Percentiles rank a stretch among this genome's conserved stretches.
These are phyloP conservation scores for Ditylenchus dipsaci DNA, from an alignment of 1,140 invertebrate genomes.

Conservation along the genomic window DNA sequence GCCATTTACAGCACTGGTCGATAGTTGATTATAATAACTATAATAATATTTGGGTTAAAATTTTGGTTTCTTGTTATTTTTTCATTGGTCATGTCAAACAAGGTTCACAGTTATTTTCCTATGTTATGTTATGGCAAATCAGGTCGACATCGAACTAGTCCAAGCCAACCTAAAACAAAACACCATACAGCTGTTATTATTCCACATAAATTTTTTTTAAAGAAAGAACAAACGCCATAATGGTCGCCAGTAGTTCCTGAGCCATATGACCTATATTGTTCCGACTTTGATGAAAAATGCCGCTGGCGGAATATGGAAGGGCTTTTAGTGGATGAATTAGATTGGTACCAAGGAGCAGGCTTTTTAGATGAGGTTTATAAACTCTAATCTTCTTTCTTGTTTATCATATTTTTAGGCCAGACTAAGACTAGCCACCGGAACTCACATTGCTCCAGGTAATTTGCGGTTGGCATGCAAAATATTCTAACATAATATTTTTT, in stretches of 20 bases:
- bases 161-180: no score
- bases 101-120: no score
- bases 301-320: conserved; percentile 56
- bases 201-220: neutral
- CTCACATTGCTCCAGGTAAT: conserved; percentile 48
- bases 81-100: no score
- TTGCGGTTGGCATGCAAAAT: neutral
- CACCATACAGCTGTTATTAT: no score
- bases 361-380: conserved; percentile 40
- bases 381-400: no score
- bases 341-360: conserved; percentile 53
- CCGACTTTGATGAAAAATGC: conserved; percentile 52
- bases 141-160: no score
- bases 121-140: no score
- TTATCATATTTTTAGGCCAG: neutral
- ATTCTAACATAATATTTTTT: neutral
- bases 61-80: no score
- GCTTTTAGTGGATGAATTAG: conserved; percentile 53
- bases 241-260: neutral
- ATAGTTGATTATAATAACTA: no score
- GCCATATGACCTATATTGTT: conserved; percentile 43
- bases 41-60: no score
- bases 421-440: conserved; percentile 51
- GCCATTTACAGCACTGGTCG: no score
- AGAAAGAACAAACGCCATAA: conserved; percentile 6